Base-by-base conservation (phyloP, 2,888 invertebrate genomes). In the Cheilosia variabilis region DNA sequence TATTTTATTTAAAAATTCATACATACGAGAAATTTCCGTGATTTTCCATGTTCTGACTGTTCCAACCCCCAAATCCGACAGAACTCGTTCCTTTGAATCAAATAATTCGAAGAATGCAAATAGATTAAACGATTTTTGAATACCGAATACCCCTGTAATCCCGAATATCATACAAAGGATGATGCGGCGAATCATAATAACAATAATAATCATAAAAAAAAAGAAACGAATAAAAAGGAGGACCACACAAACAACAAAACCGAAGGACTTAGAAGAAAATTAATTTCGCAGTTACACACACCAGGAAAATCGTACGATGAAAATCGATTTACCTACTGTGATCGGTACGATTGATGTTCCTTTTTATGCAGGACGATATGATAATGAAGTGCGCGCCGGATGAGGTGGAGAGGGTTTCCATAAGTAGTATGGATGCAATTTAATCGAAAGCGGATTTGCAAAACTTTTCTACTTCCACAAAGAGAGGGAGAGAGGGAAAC, bases 281-380 rank as follows among this genome's bases (percentile, higher is more conserved):
- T 86, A 76, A 86, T 86, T 81, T 86, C 37, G 52, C 68, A 68
- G 65, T 43, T 27, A 60, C 63, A 58, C 47, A 55, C 55, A 41
- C 10, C 37, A 19, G 27, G 6, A 24, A 19, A 37, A 24, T 52
- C 13, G 19, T 47, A 9, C 50, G 34, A 71, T 50, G 27, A 71
- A 81, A 86, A 86, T 86, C 81, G 72, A 81, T 86, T 81, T 81
- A 76, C 81, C 86, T 76, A 81, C 86, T 81, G 81, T 81, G 76
- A 81, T 81, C 86, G 81, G 80, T 86, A 71, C 86, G 80, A 86
- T 86, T 86, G 86, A 81, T 86, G 81, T 80, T 81, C 69, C 76
- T 50, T 69, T 73, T 63, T 69, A 41, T 69, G 19, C 47, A 45
- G 65, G 80, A 81, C 60, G 57, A 81, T 68, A 81, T 86, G 76